Base-by-base conservation (phyloP, 1,140 invertebrate species). In the Mya arenaria region DNA sequence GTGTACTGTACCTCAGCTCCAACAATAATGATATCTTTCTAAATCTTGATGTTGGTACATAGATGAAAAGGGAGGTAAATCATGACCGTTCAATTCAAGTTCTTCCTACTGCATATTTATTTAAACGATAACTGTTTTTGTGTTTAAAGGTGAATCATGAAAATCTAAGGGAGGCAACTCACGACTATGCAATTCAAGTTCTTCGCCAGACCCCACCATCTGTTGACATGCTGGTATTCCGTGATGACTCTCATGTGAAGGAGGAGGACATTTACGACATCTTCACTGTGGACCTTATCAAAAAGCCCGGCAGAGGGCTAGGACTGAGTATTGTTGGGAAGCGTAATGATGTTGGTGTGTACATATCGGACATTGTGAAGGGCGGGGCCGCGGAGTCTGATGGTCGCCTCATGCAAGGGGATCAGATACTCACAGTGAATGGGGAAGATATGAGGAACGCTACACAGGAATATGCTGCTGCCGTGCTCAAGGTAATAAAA, bases 281-380 rank as follows among this genome's bases (percentile, higher is more conserved):
- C 34, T 95, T 99, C 65, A 97, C 97, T 73, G 95, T 99, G 0
- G 98, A 99, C 81, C 92, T 99, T 32, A 94, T 95, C 34, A 99
- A 98, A 91, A 99, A 99, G 91, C 94, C 96, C 0, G 97, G 97
- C 13, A 97, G 97, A 93, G 97, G 98, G 65, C 94, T 99, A 4
- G 99, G 98, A 0, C 94, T 99, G 41, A 97, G 96, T 85, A 95
- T 99, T 82, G 95, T 97, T 23, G 97, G 96, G n/a, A 95, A 96
- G 62, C 96, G 97, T 86, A 95, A 95, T 88, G 97, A 97, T 60
- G 95, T 95, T 34, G 98, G 98, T 41, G 97, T 98, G 73, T 99
- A 98, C 92, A 96, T 99, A 80, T 97, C 97, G 30, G 98, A 99
- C 92, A 95, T 99, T 89, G 98, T 99, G 92, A 95, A 96, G 75